Evolutionary conservation across 1,140 invertebrate genomes (phyloP), one percentile per base, ranked within the genome.

Genomic region (Zaprionus vittiger): DNA sequence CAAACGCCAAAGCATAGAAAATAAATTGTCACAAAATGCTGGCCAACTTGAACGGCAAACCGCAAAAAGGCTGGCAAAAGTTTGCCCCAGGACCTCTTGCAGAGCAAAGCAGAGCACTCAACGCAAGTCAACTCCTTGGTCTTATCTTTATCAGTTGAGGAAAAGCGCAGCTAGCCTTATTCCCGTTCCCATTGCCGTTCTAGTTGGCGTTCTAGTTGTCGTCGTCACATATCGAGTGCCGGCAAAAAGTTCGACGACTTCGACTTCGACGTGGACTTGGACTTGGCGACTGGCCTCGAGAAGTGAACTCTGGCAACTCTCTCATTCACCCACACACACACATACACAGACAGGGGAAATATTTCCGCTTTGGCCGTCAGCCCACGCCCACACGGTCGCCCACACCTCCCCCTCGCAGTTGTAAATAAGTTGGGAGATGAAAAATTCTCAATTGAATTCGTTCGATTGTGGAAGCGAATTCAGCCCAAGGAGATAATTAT

Each of bases 1-100:
- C 85, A 89, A 89, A 85, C 74, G 69, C 81, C 85, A 85, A 85
- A 82, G 85, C 85, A 84, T 75, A 76, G 84, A 85, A 89, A 90
- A 89, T 89, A 89, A 89, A 89, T 89, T 89, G 85, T 89, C 85
- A 89, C 85, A 82, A 91, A 90, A 90, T 82, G 66, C 73, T 70
- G 70, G 83, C 77, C 79, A 90, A 85, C 59, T 87, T 77, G 73
- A 62, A 68, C 66, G 55, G 76, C 74, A 60, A 34, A 38, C 24
- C 24, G 17, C 55, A 49, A 44, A 61, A 64, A 69, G 70, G 34
- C 63, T 68, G 76, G 54, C 75, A 73, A 79, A 79, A 79, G 84
- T 87, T 89, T 84, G 70, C 61, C 38, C 68, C 59, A 65, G 77
- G 81, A 80, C 61, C 65, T 67, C 76, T 79, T 56, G 63, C 64